Conservation (phyloP, 2,113 vertebrate species). For the Beaufortia kweichowensis region DNA sequence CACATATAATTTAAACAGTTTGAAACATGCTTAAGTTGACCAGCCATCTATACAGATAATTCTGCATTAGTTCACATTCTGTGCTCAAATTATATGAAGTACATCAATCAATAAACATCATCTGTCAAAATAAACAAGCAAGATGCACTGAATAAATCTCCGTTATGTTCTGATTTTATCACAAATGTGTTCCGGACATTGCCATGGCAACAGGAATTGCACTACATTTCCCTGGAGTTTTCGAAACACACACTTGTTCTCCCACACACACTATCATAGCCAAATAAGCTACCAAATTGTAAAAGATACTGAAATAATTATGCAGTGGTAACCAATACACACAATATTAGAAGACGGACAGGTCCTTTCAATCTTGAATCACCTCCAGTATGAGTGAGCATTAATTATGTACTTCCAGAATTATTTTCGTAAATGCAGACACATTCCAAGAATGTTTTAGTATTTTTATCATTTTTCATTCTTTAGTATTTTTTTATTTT, state of each 20-base stretch:
- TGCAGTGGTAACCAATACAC: neutral
- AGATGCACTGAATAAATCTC: slow-evolving; percentile 22
- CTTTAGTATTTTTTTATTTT: no score
- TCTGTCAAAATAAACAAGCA: slow-evolving; percentile 33
- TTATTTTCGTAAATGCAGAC: no score
- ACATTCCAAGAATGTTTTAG: no score
- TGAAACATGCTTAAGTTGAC: neutral
- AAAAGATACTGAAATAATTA: slow-evolving; percentile 38
- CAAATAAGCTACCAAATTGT: slow-evolving; percentile 9
- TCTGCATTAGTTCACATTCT: neutral
- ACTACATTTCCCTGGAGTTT: slow-evolving; percentile 43
- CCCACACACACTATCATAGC: slow-evolving; percentile 13
- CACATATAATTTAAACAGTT: neutral
- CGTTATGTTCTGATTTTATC: neutral
- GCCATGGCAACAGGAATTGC: slow-evolving; percentile 42
- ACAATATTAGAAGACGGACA: no score
- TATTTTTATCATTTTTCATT: no score
- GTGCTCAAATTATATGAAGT: neutral
- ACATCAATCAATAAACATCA: neutral
- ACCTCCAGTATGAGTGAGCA: no score
- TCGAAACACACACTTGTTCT: slow-evolving; percentile 5
- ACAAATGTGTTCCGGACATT: slow-evolving; percentile 25
- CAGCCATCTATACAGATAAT: neutral
- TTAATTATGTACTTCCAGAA: no score
- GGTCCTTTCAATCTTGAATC: no score